A percentile compares a stretch with the other conserved stretches of the same genome.
These are phyloP conservation scores for Oreochromis tanganicae DNA, from an alignment of 2,113 vertebrate genomes.

Conservation along the genomic window DNA sequence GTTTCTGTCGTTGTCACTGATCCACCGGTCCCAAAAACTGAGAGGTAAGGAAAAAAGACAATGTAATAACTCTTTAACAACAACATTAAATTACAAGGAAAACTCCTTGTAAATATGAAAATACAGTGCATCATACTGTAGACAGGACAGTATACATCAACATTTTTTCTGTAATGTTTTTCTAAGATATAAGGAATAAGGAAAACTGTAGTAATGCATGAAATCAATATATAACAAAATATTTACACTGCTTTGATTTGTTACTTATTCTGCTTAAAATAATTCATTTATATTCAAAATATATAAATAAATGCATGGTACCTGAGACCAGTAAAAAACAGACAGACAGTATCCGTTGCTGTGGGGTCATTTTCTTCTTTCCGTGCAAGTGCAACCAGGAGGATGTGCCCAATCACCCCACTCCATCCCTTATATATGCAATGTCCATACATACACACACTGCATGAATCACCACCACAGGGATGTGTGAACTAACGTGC, in stretches of 20 bases:
- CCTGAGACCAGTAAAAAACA: conserved; percentile 33
- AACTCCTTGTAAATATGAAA: neutral
- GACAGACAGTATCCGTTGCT: neutral
- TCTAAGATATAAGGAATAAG: neutral
- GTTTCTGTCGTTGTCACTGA: neutral
- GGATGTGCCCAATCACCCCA: neutral
- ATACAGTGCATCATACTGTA: neutral
- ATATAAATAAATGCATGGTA: neutral
- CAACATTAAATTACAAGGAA: neutral
- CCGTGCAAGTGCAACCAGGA: neutral
- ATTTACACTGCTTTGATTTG: neutral
- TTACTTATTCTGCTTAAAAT: neutral
- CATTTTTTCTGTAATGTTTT: neutral
- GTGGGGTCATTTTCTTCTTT: conserved; percentile 2
- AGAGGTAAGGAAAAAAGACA: neutral
- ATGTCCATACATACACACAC: neutral
- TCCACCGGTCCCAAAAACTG: conserved; percentile 7
- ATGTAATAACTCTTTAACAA: neutral
- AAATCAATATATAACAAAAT: neutral
- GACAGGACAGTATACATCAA: neutral
- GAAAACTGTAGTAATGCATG: neutral
- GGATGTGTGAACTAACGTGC: neutral
- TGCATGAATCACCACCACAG: neutral
- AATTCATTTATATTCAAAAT: neutral
- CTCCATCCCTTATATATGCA: conserved; percentile 11